Base-by-base conservation (phyloP, 2,888 invertebrate genomes). In the Sinopyrophorus schimmeli region DNA sequence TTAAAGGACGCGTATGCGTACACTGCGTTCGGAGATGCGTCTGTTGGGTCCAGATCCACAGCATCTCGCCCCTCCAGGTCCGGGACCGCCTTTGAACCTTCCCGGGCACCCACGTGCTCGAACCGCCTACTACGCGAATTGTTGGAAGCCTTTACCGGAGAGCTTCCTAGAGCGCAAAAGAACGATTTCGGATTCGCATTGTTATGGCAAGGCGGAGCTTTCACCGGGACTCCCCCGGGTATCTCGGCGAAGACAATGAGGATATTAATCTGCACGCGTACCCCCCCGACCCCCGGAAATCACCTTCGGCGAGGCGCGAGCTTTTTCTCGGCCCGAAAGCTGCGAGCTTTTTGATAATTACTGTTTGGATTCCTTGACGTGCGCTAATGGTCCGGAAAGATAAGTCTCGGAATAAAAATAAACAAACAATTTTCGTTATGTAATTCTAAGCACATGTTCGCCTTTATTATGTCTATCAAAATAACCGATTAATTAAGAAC, bases 11-110 rank as follows among this genome's bases (percentile, higher is more conserved):
- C 65, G 65, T 68, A 60, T 72, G 71, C 71, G 71, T 71, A 46
- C 59, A 62, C 68, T 71, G 72, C 72, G 73, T 72, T 65, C 65
- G 64, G 62, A 66, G 69, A 70, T 73, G 72, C 72, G 72, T 74
- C 73, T 74, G 72, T 57, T 60, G 51, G 63, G 58, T 62, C 60
- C 64, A 57, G 61, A 55, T 57, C 57, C n/a, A 54, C 63, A 63
- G 62, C 64, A 63, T 60, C 62, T 50, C 61, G 53, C 69, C 69
- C 70, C 69, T 57, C 67, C 63, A 60, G 20, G 35, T 42, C 48
- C 40, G 56, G 59, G 50, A 53, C 57, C 67, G 64, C 67, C 68
- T 59, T 58, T 61, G 66, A 52, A 60, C 70, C 71, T 61, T 70
- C 71, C 65, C 60, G 57, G 58, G 56, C 59, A 62, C 64, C 69